These are phyloP conservation scores for Neocrepidodera transversa DNA, from an alignment of 2,888 invertebrate species.

Conservation along the genomic window DNA sequence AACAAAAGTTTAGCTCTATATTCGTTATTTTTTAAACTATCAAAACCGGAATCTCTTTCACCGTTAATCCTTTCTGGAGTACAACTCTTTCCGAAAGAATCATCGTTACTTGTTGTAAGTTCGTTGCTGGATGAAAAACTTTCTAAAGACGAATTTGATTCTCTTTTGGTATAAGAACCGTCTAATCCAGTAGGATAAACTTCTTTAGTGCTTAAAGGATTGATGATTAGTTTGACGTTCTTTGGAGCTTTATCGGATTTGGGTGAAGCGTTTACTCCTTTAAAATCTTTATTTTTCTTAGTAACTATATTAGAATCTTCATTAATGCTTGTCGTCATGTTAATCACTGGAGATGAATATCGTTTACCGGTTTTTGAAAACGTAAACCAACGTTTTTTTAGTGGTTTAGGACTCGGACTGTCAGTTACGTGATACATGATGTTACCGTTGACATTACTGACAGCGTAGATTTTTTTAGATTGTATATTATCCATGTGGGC, in stretches of 20 bases:
- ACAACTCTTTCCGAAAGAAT: slow-evolving; percentile 44
- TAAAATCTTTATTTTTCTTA: slow-evolving; percentile 58
- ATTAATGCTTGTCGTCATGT: slow-evolving; percentile 57
- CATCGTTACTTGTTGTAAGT: slow-evolving; percentile 49
- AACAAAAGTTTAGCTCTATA: slow-evolving; percentile 43
- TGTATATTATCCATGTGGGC: slow-evolving; percentile 53
- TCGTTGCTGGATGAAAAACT: slow-evolving; percentile 55
- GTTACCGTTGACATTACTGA: slow-evolving; percentile 82
- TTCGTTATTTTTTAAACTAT: slow-evolving; percentile 48
- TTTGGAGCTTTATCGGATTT: slow-evolving; percentile 49
- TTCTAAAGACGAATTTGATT: slow-evolving; percentile 55
- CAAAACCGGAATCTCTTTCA: slow-evolving; percentile 54
- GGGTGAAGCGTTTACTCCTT: slow-evolving; percentile 48
- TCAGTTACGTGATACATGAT: slow-evolving; percentile 70
- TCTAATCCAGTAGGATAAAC: slow-evolving; percentile 58
- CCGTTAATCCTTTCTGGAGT: slow-evolving; percentile 39
- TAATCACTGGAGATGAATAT: slow-evolving; percentile 51
- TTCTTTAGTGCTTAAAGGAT: slow-evolving; percentile 59
- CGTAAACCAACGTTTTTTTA: slow-evolving; percentile 57
- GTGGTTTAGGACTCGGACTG: slow-evolving; percentile 55
- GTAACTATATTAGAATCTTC: slow-evolving; percentile 57
- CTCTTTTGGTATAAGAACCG: slow-evolving; percentile 57
- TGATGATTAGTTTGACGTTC: slow-evolving; percentile 59
- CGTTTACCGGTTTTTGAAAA: slow-evolving; percentile 56
- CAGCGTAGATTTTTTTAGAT: slow-evolving; percentile 75